Evolutionary conservation across 1,140 invertebrate genomes (phyloP), one percentile per base, ranked within the genome.

Genomic region (Drepana arcuata): DNA sequence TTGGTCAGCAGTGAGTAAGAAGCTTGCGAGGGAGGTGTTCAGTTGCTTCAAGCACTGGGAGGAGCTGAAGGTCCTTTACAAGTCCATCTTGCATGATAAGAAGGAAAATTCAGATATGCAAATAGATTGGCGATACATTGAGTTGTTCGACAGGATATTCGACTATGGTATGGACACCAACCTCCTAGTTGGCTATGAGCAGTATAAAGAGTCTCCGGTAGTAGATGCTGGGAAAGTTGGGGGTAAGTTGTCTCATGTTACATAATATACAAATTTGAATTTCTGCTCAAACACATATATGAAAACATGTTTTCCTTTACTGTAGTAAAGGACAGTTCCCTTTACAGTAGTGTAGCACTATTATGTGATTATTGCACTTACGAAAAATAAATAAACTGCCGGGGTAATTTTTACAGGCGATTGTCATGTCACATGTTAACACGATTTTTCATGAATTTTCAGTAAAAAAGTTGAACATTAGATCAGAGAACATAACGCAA

Each of bases 51-150:
- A 51, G 13, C 61, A 75, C 25, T 82, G 74, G 74, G 48, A 69
- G 3, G 63, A 65, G 9, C 41, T 82, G 1, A 55, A 54, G 0
- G 14, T 26, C 6, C 30, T 82, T 2, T 82, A 82, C 33, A 67
- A 61, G 35, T 54, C 36, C 18, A 70, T 75, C 16, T 53, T 81
- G 16, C 48, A 70, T 28, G 72, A 81, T 35, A 81, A 82, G 34
- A 77, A 73, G 41, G 77, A 82, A 32, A 55, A 82, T 51, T 57
- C 74, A 2, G 72, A 79, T 30, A 64, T 75, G 62, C 63, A 69
- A 39, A 73, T 81, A 13, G 64, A 75, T 51, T 79, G 78, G 78
- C 50, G 62, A 18, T 82, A 79, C 28, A 82, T 82, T 29, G 72
- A 79, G 16, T 24, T 75, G 32, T 81, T 81, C 64, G 77, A 81